Evolutionary conservation across 1,140 invertebrate species (phyloP), one percentile per base, ranked within the genome.

Genomic region (Philopotamus ludificatus): DNA sequence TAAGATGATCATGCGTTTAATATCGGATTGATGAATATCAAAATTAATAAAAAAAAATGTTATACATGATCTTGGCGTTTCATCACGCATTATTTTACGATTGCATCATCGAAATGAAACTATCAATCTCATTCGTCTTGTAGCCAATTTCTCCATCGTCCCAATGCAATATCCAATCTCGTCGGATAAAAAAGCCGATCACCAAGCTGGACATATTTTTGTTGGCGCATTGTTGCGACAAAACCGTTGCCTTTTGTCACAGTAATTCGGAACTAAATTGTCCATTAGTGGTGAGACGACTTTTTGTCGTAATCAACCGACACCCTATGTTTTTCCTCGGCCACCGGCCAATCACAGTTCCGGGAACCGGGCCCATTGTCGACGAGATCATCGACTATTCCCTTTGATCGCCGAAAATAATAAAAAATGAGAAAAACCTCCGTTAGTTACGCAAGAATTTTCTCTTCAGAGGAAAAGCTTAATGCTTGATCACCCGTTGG

Each of bases 351-450:
- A 54, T 54, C 51, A 54, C 51, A 7, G 3, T 68, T 68, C 66
- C 50, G 50, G 62, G 66, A 68, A 68, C 55, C 53, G 34, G 16
- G 23, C 15, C 60, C 58, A 59, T 67, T 63, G 61, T 63, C 4
- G n/a, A n/a, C n/a, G 34, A 21, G 66, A 61, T 61, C 62, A 51
- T 28, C 66, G 44, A 45, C 63, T 54, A 64, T 68, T 68, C 61
- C 45, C 55, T 68, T 61, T 61, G 50, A 34, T 64, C 61, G 20
- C 4, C 15, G 44, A 45, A 45, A 45, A 45, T 4, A 45, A 8
- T 4, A 3, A 45, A 49, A 49, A 49, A 2, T 18, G 1, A 23
- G 23, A 25, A 53, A 53, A 53, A 3, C 9, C 12, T 7, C 50
- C 50, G 50, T 53, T 53, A 53, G 4, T 25, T 25, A 45, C 9